Evolutionary conservation across 2,113 vertebrate species (phyloP), one percentile per base, ranked within the genome.

Genomic region (Anarhynchus alexandrinus): DNA sequence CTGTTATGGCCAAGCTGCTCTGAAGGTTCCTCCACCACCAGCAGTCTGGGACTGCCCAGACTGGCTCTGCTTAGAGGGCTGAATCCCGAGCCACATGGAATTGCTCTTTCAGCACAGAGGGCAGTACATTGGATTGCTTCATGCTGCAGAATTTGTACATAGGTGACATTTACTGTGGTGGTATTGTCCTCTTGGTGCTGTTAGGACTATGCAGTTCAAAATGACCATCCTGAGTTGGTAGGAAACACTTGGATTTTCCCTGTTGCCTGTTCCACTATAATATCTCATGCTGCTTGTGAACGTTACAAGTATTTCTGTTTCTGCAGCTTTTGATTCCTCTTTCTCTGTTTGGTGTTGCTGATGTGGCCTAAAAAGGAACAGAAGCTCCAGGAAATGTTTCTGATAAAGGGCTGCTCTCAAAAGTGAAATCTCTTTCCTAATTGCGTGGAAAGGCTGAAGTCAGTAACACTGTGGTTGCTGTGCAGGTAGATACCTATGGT

Each of bases 281-380:
- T 72, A 10, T 12, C 49, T 81, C 6, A 0, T 80, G 52, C 87
- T 74, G 66, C 57, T 67, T 55, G 17, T 7, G 11, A 78, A 88
- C 2, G 7, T 81, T 93, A 38, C 12, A 51, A 55, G 34, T 69
- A 34, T 87, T 96, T 84, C 85, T 96, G 36, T 34, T 76, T 42
- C 62, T 65, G 25, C 79, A 77, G 77, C 59, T 94, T 96, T 79
- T 92, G 82, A 95, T 95, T 97, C 96, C 94, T 89, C 79, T 95
- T 96, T 71, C 88, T 96, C 65, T 59, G 22, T 38, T 83, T 71
- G 71, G 43, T 69, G 2, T 86, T 95, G 92, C 65, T 90, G 64
- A 52, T 66, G 62, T 70, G 69, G 73, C 55, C 88, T 90, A 76
- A 94, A 90, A 62, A 47, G 79, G 84, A 96, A 94, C 38, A 79